phyloP scores from a whole-genome alignment of 2,113 vertebrate genomes.

The Phodopus roborovskii region DNA sequence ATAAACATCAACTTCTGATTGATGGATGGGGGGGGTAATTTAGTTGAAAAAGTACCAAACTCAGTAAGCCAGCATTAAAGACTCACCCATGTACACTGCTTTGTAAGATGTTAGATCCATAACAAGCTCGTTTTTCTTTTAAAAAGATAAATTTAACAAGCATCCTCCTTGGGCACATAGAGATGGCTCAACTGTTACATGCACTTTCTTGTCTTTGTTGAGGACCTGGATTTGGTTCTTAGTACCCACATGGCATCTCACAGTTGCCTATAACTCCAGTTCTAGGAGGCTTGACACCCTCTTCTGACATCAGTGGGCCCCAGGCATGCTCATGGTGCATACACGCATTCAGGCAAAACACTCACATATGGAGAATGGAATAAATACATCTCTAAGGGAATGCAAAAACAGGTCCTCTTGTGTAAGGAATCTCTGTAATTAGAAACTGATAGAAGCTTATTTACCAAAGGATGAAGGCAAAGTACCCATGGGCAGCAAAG shows the following conservation, averaged over 20 bases:
- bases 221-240: neutral
- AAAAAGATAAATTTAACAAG: neutral
- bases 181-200: neutral
- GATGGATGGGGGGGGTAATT: neutral
- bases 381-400: neutral
- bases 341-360: neutral
- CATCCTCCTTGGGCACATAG: neutral
- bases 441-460: neutral
- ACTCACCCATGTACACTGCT: neutral
- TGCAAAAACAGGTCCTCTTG: neutral
- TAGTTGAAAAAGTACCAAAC: slow-evolving; percentile 22
- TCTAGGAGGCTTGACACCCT: neutral
- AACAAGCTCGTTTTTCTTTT: neutral
- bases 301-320: neutral
- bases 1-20: neutral
- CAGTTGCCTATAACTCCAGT: neutral
- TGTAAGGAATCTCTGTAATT: neutral
- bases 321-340: neutral
- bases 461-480: neutral
- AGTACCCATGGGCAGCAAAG: neutral
- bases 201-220: neutral
- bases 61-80: neutral
- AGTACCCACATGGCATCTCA: neutral
- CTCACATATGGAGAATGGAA: too few relatives aligned
- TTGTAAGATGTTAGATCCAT: neutral